Conservation (phyloP, 1,140 invertebrate species). For the Caenorhabditis elegans region WBcel235 BX284605.5:11196501-11197000, state of each 20-base stretch:
- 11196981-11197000: slow-evolving; percentile 5
- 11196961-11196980: not conserved
- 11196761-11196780: not conserved
- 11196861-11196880: not conserved
- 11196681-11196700: slow-evolving; percentile 21
- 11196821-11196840: not conserved
- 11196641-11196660: not conserved
- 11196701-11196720: not conserved
- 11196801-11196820: slow-evolving; percentile 15
- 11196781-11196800: not conserved
- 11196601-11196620: too few species aligned
- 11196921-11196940: not conserved
- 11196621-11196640: not conserved
- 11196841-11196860: not conserved
- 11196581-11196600: too few species aligned
- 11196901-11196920: not conserved
- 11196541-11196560: too few species aligned
- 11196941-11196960: not conserved
- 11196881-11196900: not conserved
- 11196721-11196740: not conserved
- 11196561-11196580: too few species aligned
- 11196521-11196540: too few species aligned
- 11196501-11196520: too few species aligned
- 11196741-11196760: not conserved
- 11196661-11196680: not conserved